Base-by-base conservation (phyloP, 2,888 invertebrate species). In the Lasioglossum zephyrum region DNA sequence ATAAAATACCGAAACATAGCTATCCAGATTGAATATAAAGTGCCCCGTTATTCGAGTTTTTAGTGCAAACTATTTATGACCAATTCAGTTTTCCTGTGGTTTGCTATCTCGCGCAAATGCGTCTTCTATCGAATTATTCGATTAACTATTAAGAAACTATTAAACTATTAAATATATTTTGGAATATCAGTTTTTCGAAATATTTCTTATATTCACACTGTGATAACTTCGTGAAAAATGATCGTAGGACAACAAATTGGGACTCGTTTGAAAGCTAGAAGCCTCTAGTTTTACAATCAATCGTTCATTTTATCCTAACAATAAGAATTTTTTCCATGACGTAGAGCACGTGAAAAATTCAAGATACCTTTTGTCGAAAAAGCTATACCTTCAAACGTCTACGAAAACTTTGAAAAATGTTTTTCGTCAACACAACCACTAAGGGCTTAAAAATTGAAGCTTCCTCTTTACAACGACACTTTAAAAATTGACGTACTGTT, bases 1-100 rank as follows among this genome's bases (percentile, higher is more conserved):
- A 74, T 79, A 77, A 39, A 57, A 39, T 74, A 86, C 77, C 80
- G 82, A 82, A 39, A 57, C 41, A 44, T 18, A 31, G n/a, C 72
- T 49, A 57, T 72, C 26, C 57, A 70, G 41, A 70, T 70, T 70
- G n/a, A 39, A 41, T 70, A 70, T 41, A n/a, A 70, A n/a, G n/a
- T 41, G 0, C n/a, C 41, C n/a, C 70, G 41, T 70, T 70, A 70
- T n/a, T n/a, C 13, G 39, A 13, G 11, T 70, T 70, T 41, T 70
- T 70, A n/a, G 2, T n/a, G n/a, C 13, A 0, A 70, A 70, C 39
- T 41, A 39, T 41, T 22, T 70, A 70, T 5, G n/a, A 41, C n/a
- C 41, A 22, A 11, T 57, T 57, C 57, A 4, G 57, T n/a, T n/a
- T 11, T n/a, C 1, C 4, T 4, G n/a, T 57, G n/a, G 11, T 57